Evolutionary conservation across 2,113 vertebrate species (phyloP).

Genomic region (Oceanodroma tethys): DNA sequence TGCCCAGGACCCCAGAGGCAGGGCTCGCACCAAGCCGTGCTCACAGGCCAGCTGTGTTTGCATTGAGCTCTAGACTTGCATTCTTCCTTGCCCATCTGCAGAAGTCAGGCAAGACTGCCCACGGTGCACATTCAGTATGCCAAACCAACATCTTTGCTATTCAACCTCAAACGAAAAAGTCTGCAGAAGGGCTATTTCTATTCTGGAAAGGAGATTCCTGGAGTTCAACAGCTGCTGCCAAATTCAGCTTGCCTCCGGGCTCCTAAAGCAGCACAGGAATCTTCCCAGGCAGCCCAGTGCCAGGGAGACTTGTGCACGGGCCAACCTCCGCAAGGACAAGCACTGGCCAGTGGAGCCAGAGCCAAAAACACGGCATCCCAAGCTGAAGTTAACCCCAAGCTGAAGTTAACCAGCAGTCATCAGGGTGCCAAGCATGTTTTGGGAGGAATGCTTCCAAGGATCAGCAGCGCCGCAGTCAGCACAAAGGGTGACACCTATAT

Average conservation of each 20-base stretch:
- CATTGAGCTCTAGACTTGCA: neutral
- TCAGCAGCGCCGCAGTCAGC: neutral
- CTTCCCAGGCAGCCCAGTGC: neutral
- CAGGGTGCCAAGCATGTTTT: neutral
- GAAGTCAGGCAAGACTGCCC: neutral
- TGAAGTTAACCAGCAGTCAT: neutral
- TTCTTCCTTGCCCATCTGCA: neutral
- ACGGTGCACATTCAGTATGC: rapidly evolving
- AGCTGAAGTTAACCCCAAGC: neutral
- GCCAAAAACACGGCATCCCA: neutral
- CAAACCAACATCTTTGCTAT: neutral
- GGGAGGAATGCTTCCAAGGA: neutral
- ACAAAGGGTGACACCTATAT: neutral
- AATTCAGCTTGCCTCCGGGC: neutral
- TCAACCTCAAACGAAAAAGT: neutral
- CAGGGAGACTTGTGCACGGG: neutral
- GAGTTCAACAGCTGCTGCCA: neutral
- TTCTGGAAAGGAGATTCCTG: neutral
- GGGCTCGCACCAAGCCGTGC: neutral
- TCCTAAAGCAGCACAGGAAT: neutral
- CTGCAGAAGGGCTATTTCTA: neutral
- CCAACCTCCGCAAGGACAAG: neutral
- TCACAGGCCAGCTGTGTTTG: neutral
- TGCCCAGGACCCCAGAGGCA: neutral
- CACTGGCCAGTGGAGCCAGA: neutral